These are phyloP conservation scores for Thermophis baileyi DNA, from an alignment of 2,113 vertebrate species.

Conservation along the genomic window DNA sequence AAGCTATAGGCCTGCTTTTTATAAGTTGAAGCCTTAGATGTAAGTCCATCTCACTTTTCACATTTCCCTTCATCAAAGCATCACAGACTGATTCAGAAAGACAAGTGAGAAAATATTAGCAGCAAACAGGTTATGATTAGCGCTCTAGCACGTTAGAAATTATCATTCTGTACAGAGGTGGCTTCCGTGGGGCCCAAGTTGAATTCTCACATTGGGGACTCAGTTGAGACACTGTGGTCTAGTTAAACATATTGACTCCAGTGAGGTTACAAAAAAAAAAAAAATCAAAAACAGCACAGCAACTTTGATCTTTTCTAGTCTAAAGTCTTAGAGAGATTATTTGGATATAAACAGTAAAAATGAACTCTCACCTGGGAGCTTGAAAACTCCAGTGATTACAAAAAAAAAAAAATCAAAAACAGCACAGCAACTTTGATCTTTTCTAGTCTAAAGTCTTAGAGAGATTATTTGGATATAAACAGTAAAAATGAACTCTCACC, in stretches of 20 bases:
- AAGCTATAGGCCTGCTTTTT: background rate
- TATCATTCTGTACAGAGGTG: background rate
- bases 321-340: background rate
- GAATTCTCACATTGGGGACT: background rate
- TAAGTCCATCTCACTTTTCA: background rate
- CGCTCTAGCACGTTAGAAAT: background rate
- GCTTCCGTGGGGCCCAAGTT: background rate
- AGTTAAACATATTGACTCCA: background rate
- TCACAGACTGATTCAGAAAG: background rate
- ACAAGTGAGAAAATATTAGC: background rate
- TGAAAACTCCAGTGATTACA: too few relatives aligned
- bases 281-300: background rate
- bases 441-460: background rate
- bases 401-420: background rate
- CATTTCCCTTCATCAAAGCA: background rate
- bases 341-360: background rate
- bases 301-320: background rate
- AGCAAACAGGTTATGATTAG: background rate
- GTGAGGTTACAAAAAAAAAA: background rate
- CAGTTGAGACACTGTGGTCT: background rate
- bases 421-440: background rate
- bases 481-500: background rate
- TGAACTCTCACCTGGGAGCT: background rate
- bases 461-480: background rate
- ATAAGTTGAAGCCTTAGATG: background rate